phyloP scores from a whole-genome alignment of 2,113 vertebrate genomes.

The Thryonomys swinderianus region DNA sequence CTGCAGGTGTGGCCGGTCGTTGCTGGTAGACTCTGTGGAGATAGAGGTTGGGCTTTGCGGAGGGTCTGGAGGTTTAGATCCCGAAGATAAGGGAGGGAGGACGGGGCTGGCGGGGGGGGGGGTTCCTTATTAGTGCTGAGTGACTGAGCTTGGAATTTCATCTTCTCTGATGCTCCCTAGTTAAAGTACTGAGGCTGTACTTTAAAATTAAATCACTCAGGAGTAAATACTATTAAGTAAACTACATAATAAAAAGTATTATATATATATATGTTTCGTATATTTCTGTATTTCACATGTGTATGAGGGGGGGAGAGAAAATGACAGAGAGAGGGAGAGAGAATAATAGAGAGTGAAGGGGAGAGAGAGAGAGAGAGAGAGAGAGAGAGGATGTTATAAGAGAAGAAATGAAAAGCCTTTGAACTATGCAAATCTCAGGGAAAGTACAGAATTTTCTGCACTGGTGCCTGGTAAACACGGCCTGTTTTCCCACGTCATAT shows the following conservation, averaged over 20 bases:
- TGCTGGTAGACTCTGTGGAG: background rate
- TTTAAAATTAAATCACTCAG: background rate
- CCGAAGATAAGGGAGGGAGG: background rate
- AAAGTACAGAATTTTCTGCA: background rate
- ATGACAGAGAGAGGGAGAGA: background rate
- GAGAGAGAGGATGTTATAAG: background rate
- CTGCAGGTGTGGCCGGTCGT: background rate
- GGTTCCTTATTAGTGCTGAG: background rate
- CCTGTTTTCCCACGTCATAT: background rate
- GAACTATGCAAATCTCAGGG: background rate
- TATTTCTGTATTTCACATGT: background rate
- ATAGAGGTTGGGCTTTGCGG: background rate
- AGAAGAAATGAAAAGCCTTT: background rate
- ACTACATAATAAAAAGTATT: constrained; percentile 28
- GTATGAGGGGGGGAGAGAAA: background rate
- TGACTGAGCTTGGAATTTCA: background rate
- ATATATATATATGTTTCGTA: background rate
- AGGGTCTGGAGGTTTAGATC: background rate
- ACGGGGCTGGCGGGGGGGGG: background rate
- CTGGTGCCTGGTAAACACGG: background rate
- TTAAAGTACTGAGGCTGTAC: background rate
- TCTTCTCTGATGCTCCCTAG: background rate
- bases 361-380: background rate
- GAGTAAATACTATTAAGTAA: background rate
- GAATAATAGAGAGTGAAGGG: too few species aligned